A percentile compares a stretch with the other conserved stretches of the same genome.
Evolutionary conservation across 2,797 vertebrate genomes (phyloP).

Genomic region (Mormyrops boulengeri): DNA sequence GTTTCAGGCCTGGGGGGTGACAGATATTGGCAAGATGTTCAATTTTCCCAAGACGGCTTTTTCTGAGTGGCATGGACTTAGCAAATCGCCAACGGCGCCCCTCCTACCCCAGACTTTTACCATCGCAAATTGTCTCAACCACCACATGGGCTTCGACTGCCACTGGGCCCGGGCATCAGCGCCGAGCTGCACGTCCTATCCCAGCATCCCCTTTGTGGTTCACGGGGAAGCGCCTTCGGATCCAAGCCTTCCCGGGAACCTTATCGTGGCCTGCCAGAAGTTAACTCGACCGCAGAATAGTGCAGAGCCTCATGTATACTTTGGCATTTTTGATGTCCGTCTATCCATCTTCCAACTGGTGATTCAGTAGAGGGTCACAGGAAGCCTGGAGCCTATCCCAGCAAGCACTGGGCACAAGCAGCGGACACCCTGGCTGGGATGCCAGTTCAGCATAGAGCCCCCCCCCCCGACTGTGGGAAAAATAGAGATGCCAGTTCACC

Average conservation of each 20-base stretch:
- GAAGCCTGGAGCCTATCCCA: background rate
- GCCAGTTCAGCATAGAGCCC: background rate
- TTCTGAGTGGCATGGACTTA: background rate
- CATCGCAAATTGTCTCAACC: background rate
- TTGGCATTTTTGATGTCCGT: background rate
- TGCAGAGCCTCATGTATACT: background rate
- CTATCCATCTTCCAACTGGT: background rate
- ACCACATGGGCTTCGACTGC: background rate
- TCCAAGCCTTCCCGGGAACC: background rate
- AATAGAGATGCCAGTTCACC: background rate
- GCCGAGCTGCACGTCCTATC: background rate
- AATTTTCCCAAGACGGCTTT: background rate
- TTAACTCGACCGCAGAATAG: background rate
- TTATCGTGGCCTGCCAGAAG: background rate
- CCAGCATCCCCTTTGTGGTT: background rate
- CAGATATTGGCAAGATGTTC: background rate
- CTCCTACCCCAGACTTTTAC: background rate
- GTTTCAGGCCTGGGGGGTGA: background rate
- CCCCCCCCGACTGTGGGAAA: background rate
- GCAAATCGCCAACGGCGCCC: background rate
- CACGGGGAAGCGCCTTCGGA: background rate
- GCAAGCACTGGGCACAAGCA: background rate
- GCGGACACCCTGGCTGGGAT: background rate
- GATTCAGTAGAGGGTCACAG: background rate
- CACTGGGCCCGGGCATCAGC: background rate